Conservation (phyloP, 2,113 vertebrate species). For the Nycticryphes semicollaris region DNA sequence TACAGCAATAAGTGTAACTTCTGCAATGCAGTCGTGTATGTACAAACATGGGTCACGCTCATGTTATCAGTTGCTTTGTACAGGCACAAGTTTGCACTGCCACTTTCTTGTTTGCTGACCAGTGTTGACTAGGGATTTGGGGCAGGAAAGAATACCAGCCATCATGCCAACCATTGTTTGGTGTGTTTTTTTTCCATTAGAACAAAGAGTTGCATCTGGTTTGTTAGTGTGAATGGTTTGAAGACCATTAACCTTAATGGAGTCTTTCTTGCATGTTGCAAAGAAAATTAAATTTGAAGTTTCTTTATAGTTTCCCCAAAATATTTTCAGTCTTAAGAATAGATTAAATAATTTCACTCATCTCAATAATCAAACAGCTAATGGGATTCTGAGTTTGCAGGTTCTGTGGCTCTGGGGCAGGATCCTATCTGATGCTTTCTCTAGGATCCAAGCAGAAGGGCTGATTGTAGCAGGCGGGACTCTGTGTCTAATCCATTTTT, state of each 20-base stretch:
- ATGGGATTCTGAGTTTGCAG: neutral
- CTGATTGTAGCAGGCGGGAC: neutral
- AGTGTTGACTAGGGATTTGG: neutral
- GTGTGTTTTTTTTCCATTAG: neutral
- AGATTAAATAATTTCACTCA: neutral
- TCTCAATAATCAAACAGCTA: neutral
- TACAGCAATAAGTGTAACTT: slow-evolving; percentile 55
- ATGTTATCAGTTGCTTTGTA: neutral
- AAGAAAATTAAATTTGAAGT: neutral
- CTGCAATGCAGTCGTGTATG: slow-evolving; percentile 34
- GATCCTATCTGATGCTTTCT: neutral
- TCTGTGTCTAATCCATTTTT: neutral
- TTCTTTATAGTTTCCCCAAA: neutral
- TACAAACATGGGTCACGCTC: neutral
- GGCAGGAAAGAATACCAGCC: neutral
- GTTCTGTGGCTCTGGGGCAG: neutral
- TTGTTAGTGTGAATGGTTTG: neutral
- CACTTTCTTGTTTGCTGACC: neutral
- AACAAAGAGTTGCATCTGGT: neutral
- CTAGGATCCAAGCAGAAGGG: neutral
- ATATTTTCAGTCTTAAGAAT: neutral
- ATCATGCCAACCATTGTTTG: neutral
- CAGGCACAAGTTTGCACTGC: neutral
- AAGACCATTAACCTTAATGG: neutral
- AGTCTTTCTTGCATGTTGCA: neutral